Conservation (phyloP, 2,888 invertebrate genomes). For the Pherbina coryleti region DNA sequence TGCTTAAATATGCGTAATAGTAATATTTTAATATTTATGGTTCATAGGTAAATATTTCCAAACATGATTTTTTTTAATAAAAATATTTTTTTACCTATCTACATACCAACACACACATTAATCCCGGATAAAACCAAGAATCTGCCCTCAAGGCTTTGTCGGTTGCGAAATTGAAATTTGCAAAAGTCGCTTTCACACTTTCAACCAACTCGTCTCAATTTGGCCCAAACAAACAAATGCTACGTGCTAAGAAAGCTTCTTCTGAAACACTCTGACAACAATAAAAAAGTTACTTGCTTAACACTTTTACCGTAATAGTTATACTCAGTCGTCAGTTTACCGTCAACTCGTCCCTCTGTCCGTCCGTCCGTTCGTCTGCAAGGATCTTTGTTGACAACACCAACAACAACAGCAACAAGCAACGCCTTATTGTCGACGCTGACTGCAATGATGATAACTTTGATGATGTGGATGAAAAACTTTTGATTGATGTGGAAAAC, state of each 20-base stretch:
- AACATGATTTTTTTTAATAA: too few relatives aligned
- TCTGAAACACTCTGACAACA: neutral
- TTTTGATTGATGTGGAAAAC: slow-evolving; percentile 28
- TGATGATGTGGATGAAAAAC: slow-evolving; percentile 23
- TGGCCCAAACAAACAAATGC: slow-evolving; percentile 8
- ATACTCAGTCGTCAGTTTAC: neutral
- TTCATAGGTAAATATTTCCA: too few relatives aligned
- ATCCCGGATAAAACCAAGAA: too few relatives aligned
- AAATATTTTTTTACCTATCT: too few relatives aligned
- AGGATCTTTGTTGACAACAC: slow-evolving; percentile 14
- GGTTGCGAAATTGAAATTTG: too few relatives aligned
- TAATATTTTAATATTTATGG: too few relatives aligned
- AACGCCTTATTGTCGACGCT: neutral
- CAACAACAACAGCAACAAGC: too few relatives aligned
- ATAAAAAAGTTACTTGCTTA: neutral
- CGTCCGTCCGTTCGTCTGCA: neutral
- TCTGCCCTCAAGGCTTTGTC: too few relatives aligned
- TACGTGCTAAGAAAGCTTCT: slow-evolving; percentile 3
- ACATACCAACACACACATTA: too few relatives aligned
- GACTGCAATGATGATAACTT: slow-evolving; percentile 21
- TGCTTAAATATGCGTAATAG: too few relatives aligned
- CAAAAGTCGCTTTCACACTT: too few relatives aligned
- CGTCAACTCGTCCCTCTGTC: neutral
- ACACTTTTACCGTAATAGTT: neutral
- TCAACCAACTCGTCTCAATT: neutral